Percentiles rank a stretch among this genome's conserved stretches.
Evolutionary conservation across 2,888 invertebrate species (phyloP).

Genomic region (Cybosia mesomella): DNA sequence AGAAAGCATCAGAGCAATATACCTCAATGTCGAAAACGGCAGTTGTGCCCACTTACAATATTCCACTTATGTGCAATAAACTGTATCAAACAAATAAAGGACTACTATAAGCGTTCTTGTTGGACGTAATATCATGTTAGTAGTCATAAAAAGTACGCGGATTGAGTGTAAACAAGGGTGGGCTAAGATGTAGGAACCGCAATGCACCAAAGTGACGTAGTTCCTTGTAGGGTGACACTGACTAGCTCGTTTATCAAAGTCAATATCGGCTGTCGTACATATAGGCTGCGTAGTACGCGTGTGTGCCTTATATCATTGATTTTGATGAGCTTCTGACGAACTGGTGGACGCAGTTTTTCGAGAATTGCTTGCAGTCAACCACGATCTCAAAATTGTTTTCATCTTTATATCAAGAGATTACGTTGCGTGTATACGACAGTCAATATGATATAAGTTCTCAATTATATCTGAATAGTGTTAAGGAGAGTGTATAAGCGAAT

Average conservation of each 20-base stretch:
- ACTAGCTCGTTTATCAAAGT: conserved; percentile 85
- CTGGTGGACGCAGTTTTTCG: conserved; percentile 22
- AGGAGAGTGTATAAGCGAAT: no score
- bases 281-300: conserved; percentile 68
- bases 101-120: conserved; percentile 72
- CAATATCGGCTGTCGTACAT: conserved; percentile 83
- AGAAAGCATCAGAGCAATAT: conserved; percentile 47
- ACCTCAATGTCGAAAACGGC: conserved; percentile 55
- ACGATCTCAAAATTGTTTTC: neutral
- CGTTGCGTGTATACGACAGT: neutral
- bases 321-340: conserved; percentile 31
- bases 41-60: conserved; percentile 64
- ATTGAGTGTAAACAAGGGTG: conserved; percentile 81
- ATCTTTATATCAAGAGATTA: neutral
- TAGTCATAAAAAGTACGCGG: conserved; percentile 81
- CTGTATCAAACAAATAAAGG: conserved; percentile 77
- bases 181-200: conserved; percentile 77
- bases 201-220: conserved; percentile 86
- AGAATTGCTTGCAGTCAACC: neutral
- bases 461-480: neutral
- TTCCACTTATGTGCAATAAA: conserved; percentile 74
- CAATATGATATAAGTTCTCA: neutral
- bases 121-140: conserved; percentile 75
- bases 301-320: conserved; percentile 48
- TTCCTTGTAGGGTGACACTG: conserved; percentile 82